A percentile compares a stretch with the other conserved stretches of the same genome.
These are phyloP conservation scores for Hormaphis cornu DNA, from an alignment of 1,140 invertebrate genomes.

Conservation along the genomic window DNA sequence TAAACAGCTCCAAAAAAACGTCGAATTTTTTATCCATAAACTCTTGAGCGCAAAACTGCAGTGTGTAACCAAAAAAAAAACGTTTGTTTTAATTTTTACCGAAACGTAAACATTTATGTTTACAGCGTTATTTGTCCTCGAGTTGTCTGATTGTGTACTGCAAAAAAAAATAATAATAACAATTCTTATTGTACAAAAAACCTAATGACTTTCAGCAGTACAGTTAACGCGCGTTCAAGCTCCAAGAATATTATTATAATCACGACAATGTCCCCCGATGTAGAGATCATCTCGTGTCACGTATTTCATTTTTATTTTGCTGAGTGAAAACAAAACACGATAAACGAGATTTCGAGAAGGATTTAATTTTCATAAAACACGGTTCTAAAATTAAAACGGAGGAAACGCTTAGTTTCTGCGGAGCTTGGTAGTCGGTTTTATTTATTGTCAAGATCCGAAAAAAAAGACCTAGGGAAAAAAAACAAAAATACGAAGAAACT, in stretches of 20 bases:
- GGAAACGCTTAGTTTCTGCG: conserved; percentile 9
- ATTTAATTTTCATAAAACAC: neutral
- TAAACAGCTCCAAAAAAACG: too few relatives aligned
- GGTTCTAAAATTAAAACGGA: neutral
- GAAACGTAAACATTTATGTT: neutral
- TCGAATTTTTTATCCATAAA: too few relatives aligned
- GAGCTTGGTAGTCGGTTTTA: neutral
- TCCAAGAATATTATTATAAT: neutral
- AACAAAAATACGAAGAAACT: neutral
- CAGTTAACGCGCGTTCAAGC: neutral
- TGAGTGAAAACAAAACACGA: neutral
- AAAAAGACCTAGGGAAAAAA: neutral
- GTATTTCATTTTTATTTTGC: neutral
- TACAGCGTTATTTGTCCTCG: neutral
- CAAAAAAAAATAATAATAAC: neutral
- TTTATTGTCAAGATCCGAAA: neutral
- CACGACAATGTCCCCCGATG: too few relatives aligned
- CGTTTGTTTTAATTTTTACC: too few relatives aligned
- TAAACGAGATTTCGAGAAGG: neutral
- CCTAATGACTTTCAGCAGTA: neutral
- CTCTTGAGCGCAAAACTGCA: too few relatives aligned
- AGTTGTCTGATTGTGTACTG: neutral
- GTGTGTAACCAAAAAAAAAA: too few relatives aligned
- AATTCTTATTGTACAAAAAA: too few relatives aligned
- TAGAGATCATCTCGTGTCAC: neutral